Base-by-base conservation (phyloP, 2,888 invertebrate genomes). In the Pseudanteris insignis region DNA sequence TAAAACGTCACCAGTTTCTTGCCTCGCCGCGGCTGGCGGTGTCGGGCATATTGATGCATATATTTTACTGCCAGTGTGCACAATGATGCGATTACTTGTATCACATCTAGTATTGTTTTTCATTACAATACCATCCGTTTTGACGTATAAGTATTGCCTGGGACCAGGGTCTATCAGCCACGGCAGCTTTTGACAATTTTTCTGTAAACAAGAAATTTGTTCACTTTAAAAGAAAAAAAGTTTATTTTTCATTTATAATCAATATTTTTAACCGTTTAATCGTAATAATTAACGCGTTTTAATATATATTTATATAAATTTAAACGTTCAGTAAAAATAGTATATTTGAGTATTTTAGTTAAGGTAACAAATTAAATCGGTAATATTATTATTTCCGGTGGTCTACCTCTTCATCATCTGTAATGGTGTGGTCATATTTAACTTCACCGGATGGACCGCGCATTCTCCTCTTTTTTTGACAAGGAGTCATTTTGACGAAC, bases 381-480 rank as follows among this genome's bases (percentile, higher is more conserved):
- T 8, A 8, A 28, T 28, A 28, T 28, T 7, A 28, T 15, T 41
- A 34, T 46, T 29, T 15, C 2, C 1, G 9, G 38, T 44, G n/a
- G n/a, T n/a, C n/a, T 40, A 68, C 86, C 75, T 84, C 82, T 54
- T 86, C 84, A 15, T 84, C 81, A 54, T 83, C 81, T 0, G 81
- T 77, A 34, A 82, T 77, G 0, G 83, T 81, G 1, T 84, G 80
- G 1, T 81, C 81, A 64, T 92, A 85, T 61, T 84, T 84, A 61
- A 93, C 84, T 68, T 89, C 89, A 0, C 93, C 93, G 69, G 90
- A 91, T 2, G 91, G 85, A 0, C 92, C 92, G 51, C 85, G 85
- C 43, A 89, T 86, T 66, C 87, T 83, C 67, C 90, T 85, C 34
- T 88, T 86, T 66, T 86, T 86, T 58, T 86, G 84, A 73, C 92